phyloP scores from a whole-genome alignment of 2,113 vertebrate species.

The Ploceus nigricollis region DNA sequence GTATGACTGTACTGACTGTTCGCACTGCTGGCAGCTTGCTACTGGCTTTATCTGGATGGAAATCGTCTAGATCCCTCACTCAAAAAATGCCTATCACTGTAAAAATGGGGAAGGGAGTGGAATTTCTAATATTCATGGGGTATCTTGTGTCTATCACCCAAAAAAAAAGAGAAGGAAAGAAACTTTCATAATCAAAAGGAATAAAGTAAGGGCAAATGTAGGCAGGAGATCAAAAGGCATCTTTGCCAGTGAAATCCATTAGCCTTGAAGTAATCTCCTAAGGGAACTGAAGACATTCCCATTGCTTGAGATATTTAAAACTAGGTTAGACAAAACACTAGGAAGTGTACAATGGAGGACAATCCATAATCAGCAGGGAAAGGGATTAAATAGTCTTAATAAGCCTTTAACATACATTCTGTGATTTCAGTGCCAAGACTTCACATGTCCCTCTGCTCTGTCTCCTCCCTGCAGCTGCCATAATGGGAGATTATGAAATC shows the following conservation, averaged over 20 bases:
- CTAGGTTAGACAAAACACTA: conserved; percentile 46
- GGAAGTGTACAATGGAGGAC: conserved; percentile 23
- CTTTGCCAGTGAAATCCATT: conserved; percentile 4
- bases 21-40: background rate
- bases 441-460: background rate
- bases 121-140: background rate
- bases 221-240: background rate
- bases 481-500: conserved; percentile 41
- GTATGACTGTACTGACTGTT: background rate
- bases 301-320: background rate
- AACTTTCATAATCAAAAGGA: conserved; percentile 1
- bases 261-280: conserved; percentile 50
- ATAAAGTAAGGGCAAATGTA: background rate
- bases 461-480: background rate
- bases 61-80: background rate
- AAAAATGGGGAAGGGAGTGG: background rate
- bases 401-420: conserved; percentile 31
- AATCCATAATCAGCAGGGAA: conserved; percentile 46
- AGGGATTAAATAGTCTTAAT: conserved; percentile 44
- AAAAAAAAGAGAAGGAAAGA: background rate
- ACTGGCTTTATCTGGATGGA: background rate
- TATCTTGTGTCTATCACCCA: background rate
- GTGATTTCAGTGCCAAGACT: conserved; percentile 40
- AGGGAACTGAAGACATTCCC: conserved; percentile 22
- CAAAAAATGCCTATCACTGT: background rate